Conservation (phyloP, 2,797 vertebrate genomes). For the Peromyscus attwateri region DNA sequence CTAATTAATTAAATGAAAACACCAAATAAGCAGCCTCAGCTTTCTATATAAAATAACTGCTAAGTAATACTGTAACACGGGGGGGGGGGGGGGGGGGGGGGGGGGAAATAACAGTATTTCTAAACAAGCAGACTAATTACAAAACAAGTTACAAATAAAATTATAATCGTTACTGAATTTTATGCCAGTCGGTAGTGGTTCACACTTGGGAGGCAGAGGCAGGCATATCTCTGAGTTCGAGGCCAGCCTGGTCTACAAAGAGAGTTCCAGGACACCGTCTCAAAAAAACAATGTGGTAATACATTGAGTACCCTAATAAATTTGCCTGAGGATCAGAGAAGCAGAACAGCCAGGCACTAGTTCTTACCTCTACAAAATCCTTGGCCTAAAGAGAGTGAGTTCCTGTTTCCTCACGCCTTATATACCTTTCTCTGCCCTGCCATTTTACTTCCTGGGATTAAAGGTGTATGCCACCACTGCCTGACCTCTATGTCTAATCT, state of each 20-base stretch:
- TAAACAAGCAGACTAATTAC: conserved; percentile 45
- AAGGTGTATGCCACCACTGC: too few relatives aligned
- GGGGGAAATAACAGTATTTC: not conserved
- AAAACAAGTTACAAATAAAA: conserved; percentile 41
- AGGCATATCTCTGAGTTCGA: not conserved
- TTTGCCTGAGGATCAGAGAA: too few relatives aligned
- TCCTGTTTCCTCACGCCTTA: too few relatives aligned
- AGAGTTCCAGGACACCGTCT: not conserved
- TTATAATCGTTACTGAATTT: conserved; percentile 46
- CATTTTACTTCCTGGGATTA: too few relatives aligned
- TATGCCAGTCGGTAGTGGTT: not conserved
- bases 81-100: not conserved
- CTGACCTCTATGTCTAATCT: too few relatives aligned
- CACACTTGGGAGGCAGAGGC: not conserved
- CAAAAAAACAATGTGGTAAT: not conserved
- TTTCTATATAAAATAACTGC: conserved; percentile 12
- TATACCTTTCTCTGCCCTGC: too few relatives aligned
- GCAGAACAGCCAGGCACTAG: too few relatives aligned
- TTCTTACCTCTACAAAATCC: too few relatives aligned
- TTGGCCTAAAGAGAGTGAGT: too few relatives aligned
- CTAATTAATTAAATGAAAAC: not conserved
- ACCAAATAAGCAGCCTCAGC: not conserved
- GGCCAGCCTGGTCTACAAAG: not conserved
- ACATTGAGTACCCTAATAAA: too few relatives aligned
- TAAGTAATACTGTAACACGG: conserved; percentile 13